Percentiles rank a stretch among this genome's conserved stretches.
Conservation (phyloP, 2,888 invertebrate genomes). For the Folsomia candida region DNA sequence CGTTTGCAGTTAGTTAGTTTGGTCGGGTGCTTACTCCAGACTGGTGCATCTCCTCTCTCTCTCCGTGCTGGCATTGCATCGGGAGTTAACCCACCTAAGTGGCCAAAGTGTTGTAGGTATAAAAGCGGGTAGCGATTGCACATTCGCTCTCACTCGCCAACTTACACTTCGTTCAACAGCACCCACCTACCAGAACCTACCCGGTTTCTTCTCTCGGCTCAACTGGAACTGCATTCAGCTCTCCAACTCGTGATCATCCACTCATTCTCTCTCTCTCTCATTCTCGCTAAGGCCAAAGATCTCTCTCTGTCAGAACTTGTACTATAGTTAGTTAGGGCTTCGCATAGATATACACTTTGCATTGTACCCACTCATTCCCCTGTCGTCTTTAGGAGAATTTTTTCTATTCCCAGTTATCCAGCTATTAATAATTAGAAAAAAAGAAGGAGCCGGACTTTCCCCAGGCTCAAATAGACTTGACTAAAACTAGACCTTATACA, state of each 20-base stretch:
- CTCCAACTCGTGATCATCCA: not conserved
- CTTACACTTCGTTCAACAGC: not conserved
- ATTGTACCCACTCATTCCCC: too few species aligned
- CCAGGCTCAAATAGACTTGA: too few species aligned
- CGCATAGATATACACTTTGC: too few species aligned
- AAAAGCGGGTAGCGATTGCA: conserved; percentile 1
- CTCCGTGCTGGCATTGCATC: not conserved
- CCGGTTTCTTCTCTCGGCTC: not conserved
- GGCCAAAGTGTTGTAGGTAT: not conserved
- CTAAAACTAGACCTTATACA: too few species aligned
- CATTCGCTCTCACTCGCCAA: not conserved
- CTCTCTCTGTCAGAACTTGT: not conserved
- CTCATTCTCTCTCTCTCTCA: not conserved
- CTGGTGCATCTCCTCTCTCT: not conserved
- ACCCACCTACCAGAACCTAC: not conserved
- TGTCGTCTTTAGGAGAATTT: too few species aligned
- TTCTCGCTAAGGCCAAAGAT: not conserved
- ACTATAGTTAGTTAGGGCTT: too few species aligned
- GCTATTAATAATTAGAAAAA: too few species aligned
- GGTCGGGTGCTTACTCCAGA: not conserved
- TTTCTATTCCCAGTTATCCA: too few species aligned
- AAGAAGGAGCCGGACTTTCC: too few species aligned
- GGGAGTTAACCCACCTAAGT: not conserved
- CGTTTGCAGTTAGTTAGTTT: not conserved
- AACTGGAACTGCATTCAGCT: not conserved